These are phyloP conservation scores for Molanna angustata DNA, from an alignment of 2,888 invertebrate genomes.

Conservation along the genomic window DNA sequence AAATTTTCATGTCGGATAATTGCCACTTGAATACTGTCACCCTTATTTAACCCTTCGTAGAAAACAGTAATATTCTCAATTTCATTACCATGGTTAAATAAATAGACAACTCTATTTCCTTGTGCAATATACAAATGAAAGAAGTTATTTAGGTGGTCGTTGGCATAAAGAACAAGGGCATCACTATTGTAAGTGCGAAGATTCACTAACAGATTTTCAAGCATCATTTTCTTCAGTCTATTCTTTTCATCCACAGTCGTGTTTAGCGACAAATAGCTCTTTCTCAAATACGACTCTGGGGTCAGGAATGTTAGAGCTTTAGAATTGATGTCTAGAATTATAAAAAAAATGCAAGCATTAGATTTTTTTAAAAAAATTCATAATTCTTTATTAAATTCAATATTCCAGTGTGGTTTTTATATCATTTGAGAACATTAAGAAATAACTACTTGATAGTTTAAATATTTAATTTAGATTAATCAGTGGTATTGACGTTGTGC, in stretches of 20 bases:
- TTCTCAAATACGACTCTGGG: constrained; percentile 73
- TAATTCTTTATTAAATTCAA: too few relatives aligned
- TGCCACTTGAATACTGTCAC: constrained; percentile 86
- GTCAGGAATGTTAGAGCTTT: constrained; percentile 87
- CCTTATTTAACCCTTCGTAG: constrained; percentile 71
- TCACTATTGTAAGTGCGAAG: constrained; percentile 82
- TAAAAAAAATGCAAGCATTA: constrained; percentile 4
- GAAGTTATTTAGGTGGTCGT: constrained; percentile 92
- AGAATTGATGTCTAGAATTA: constrained; percentile 76
- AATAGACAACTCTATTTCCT: constrained; percentile 75
- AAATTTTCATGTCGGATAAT: constrained; percentile 69
- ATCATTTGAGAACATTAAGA: too few relatives aligned
- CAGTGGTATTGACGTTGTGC: too few relatives aligned
- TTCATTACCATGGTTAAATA: constrained; percentile 79
- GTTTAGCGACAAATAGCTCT: constrained; percentile 72
- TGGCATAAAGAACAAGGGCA: constrained; percentile 83
- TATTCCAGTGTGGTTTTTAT: too few relatives aligned
- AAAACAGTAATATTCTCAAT: constrained; percentile 77
- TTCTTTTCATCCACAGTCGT: constrained; percentile 61
- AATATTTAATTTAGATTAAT: too few relatives aligned
- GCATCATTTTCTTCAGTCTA: constrained; percentile 70
- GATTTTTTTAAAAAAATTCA: background rate
- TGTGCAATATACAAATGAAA: constrained; percentile 82
- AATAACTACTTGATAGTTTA: too few relatives aligned
- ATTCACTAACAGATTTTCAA: constrained; percentile 81